Base-by-base conservation (phyloP, 2,797 vertebrate species). In the Hipposideros larvatus region DNA sequence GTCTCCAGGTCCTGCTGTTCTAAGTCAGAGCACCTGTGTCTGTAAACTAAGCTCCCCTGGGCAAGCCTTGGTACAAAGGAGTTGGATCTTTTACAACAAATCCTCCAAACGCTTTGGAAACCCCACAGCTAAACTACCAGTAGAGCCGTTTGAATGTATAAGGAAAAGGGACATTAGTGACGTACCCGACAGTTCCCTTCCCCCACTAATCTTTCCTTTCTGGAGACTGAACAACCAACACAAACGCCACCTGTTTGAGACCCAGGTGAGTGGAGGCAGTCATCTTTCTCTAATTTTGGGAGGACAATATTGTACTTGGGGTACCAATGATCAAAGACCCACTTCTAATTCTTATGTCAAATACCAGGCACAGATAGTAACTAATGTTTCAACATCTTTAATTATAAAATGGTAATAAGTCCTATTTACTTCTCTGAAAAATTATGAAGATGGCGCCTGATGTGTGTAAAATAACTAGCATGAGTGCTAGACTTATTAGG, bases 331-430 rank as follows among this genome's bases (percentile, higher is more conserved):
- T 61, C 37, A 13, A 88, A 43, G 19, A 11, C 1, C 10, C 19
- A 66, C 4, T 71, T 85, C 43, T 65, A 51, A 34, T 48, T 91
- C 65, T 41, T 83, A 78, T 71, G 11, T 59, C 53, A 0, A 37
- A 6, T n/a, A 28, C 19, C 57, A 5, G 77, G 34, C 11, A 65
- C 5, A 21, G 61, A 80, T 21, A 16, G 73, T 87, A 63, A 68
- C 34, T 68, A 78, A 71, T 37, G 31, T 37, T 41, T 83, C 22
- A 73, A 11, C 1, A 78, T 77, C 43, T 28, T 26, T 59, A 75
- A 86, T 87, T 83, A 89, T 55, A 71, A 75, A 90, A 82, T 82
- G 53, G 37, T 89, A 75, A 51, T 59, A 78, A 65, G 61, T 3
- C 8, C 37, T 75, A 61, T 43, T 43, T 51, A 85, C 11, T 95